Base-by-base conservation (phyloP, 2,113 vertebrate species). In the Lutjanus erythropterus region DNA sequence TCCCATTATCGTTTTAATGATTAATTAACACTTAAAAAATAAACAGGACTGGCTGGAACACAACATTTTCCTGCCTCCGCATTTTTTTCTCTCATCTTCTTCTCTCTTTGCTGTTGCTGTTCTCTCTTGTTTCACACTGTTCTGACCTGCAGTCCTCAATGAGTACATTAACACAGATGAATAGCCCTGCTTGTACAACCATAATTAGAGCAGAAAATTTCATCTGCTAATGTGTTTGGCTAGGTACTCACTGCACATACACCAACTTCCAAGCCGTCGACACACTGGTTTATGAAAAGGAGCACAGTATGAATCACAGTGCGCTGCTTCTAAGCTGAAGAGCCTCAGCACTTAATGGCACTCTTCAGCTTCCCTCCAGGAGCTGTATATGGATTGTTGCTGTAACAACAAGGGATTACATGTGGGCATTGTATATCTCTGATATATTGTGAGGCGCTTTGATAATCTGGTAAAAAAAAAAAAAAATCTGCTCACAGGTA, bases 181-280 rank as follows among this genome's bases (percentile, higher is more conserved):
- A 90, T 74, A 72, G 78, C 75, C 37, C 35, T 4, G 78, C 69
- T 60, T 88, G 82, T 83, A 61, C 75, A 25, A 47, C 23, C 50
- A 58, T 77, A 88, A 88, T 91, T 88, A 85, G 82, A 81, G 86
- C 81, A 55, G 84, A 90, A 87, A 69, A 81, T 85, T 85, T 88
- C 78, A 83, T 90, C 89, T 67, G 23, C 82, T 91, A 88, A 88
- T 91, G 86, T 87, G 86, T 91, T 88, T 87, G 83, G 85, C 75
- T 44, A 49, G 81, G 83, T 82, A 75, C 83, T 85, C 81, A 53
- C 65, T 44, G 88, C 77, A 73, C 53, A 44, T 61, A 58, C 60
- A 77, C 80, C 61, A 42, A 39, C 80, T 85, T 89, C 81, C 61
- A 80, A 74, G 53, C 71, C 58, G 21, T 62, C 15, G 35, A 78